phyloP scores from a whole-genome alignment of 2,113 vertebrate species.

The Etia nguti region DNA sequence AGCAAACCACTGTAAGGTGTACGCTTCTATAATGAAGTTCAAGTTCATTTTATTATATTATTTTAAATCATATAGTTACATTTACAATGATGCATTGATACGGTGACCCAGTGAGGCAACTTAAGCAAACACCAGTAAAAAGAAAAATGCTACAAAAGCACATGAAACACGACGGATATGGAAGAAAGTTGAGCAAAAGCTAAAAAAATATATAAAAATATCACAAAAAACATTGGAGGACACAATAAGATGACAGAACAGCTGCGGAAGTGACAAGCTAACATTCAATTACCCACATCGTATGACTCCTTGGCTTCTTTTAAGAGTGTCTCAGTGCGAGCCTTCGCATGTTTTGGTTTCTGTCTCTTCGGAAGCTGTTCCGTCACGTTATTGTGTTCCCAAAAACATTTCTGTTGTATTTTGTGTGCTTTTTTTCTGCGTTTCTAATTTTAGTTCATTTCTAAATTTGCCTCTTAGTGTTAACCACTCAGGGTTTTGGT shows the following conservation, averaged over 20 bases:
- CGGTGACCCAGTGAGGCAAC: not conserved
- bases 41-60: not conserved
- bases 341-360: not conserved
- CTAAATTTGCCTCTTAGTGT: not conserved
- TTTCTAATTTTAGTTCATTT: not conserved
- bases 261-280: not conserved
- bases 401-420: not conserved
- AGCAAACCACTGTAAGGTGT: not conserved
- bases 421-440: not conserved
- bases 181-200: not conserved
- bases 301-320: not conserved
- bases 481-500: not conserved
- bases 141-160: not conserved
- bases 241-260: fast-evolving
- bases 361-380: not conserved
- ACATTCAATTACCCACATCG: not conserved
- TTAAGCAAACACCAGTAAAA: not conserved
- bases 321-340: not conserved
- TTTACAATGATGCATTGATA: not conserved
- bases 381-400: not conserved
- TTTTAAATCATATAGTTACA: not conserved
- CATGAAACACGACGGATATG: not conserved
- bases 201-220: not conserved
- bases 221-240: fast-evolving
- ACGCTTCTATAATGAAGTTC: not conserved